Evolutionary conservation across 1,140 invertebrate genomes (phyloP), one percentile per base, ranked within the genome.

Genomic region (Augochlora pura): DNA sequence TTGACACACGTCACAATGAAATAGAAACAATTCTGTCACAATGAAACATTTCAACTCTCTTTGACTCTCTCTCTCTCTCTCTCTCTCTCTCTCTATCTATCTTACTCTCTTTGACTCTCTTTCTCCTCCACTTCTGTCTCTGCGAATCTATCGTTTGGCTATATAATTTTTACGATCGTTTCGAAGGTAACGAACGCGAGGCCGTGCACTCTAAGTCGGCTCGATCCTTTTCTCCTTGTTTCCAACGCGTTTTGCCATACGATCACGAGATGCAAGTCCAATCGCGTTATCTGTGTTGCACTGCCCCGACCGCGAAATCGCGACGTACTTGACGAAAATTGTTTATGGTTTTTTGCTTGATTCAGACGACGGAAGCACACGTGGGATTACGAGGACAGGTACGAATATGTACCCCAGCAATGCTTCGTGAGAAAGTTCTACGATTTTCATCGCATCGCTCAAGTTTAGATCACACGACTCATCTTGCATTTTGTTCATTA

Each of bases 381-480:
- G 85, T 94, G 94, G 94, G 94, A 94, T 91, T 93, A 94, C 88
- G 94, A 95, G 80, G 93, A 94, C 92, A 95, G 94, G 94, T 95
- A 94, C 82, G 85, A 77, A 70, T 64, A 27, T 70, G 75, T 74
- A 81, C 59, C 62, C 57, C 63, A 62, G 83, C 27, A 66, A 32
- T 2, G 42, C 76, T 25, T 80, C 81, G 74, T 87, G 77, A 83
- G 82, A 81, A 83, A 72, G 68, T 78, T 72, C 75, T 81, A 65
- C 16, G 68, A 84, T 75, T 63, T 46, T 64, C 25, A 81, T 73
- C 57, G 78, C 71, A 73, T 81, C 59, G 54, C 42, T 76, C 67
- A 42, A 60, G 23, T n/a, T 60, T 62, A 60, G 42, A 69, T 42
- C 49, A 75, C 66, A 60, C 60, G 32, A 46, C 54, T 81, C 73